Conservation (phyloP, 2,797 vertebrate genomes). For the Anguilla obscura region DNA sequence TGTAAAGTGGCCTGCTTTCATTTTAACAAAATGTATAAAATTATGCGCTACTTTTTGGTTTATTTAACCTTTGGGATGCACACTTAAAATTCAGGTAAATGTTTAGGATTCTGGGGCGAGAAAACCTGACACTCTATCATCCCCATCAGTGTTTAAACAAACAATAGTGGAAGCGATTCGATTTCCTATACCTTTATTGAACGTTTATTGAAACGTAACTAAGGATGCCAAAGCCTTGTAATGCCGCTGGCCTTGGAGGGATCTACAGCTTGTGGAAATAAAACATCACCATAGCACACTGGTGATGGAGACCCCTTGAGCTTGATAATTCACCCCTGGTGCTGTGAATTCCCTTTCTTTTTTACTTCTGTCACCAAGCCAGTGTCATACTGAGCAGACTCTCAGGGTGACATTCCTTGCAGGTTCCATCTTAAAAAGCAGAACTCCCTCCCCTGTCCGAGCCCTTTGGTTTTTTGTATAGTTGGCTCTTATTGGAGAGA, state of each 20-base stretch:
- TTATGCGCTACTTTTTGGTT: conserved; percentile 8
- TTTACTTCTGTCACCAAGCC: background rate
- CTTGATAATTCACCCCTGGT: conserved; percentile 20
- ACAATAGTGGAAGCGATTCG: conserved; percentile 9
- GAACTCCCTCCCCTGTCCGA: background rate
- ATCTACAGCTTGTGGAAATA: conserved; percentile 41
- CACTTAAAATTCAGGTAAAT: conserved; percentile 25
- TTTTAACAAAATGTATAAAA: background rate
- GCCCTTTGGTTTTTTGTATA: background rate
- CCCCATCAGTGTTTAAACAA: conserved; percentile 30
- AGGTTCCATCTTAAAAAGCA: background rate
- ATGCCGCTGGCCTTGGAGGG: conserved; percentile 33
- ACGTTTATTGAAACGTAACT: conserved; percentile 26
- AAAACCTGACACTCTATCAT: conserved; percentile 35
- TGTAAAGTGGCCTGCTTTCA: background rate
- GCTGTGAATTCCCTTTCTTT: background rate
- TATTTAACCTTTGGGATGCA: conserved; percentile 2
- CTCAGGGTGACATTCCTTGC: conserved; percentile 10
- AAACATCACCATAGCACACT: conserved; percentile 42
- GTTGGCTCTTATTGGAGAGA: background rate
- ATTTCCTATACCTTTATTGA: background rate
- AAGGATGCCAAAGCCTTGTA: conserved; percentile 25
- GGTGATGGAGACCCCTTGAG: conserved; percentile 11
- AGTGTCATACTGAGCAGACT: background rate
- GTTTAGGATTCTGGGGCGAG: conserved; percentile 6